Evolutionary conservation across 2,797 vertebrate species (phyloP), one percentile per base, ranked within the genome.

Genomic region (Rhodeus uyekii): DNA sequence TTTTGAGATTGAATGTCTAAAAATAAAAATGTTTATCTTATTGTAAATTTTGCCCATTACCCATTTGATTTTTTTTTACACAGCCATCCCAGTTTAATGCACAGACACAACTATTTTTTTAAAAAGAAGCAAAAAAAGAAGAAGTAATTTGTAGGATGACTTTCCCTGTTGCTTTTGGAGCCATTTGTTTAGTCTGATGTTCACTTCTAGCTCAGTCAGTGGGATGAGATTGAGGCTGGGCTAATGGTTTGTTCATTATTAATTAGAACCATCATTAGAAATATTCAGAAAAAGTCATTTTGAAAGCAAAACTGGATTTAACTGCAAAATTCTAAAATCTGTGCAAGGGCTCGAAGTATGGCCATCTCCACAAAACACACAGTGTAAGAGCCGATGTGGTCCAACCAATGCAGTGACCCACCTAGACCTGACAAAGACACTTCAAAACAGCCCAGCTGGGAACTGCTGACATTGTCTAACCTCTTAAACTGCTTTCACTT

Each of bases 401-500:
- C 36, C 24, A 81, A 39, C n/a, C 65, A 61, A 10, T 14, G 44
- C 46, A 69, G 24, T 76, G 65, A 42, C 74, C 61, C 53, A 34
- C 32, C 63, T 63, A 80, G 55, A 63, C 58, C 78, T 67, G 22
- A 61, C 69, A 68, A 44, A 53, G 53, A 39, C 8, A 39, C 64
- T 77, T 76, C 78, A 77, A 72, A 81, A 46, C 55, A 24, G 39
- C 32, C 38, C 44, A 63, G 36, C 36, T 1, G 77, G 61, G 19
- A 76, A 46, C 42, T 76, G 36, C 55, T 68, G 61, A 61, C 83
- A 75, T 72, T 53, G 34, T 76, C 39, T 80, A 58, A 73, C 72
- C 71, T 53, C 60, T 60, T 46, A 63, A 61, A 50, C 8, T 1
- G 1, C 29, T 22, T 46, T 7, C 55, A 14, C 55, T 80, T 55